Percentiles rank a stretch among this genome's conserved stretches.
Evolutionary conservation across 2,113 vertebrate species (phyloP).

Genomic region (Marcusenius ussheri): DNA sequence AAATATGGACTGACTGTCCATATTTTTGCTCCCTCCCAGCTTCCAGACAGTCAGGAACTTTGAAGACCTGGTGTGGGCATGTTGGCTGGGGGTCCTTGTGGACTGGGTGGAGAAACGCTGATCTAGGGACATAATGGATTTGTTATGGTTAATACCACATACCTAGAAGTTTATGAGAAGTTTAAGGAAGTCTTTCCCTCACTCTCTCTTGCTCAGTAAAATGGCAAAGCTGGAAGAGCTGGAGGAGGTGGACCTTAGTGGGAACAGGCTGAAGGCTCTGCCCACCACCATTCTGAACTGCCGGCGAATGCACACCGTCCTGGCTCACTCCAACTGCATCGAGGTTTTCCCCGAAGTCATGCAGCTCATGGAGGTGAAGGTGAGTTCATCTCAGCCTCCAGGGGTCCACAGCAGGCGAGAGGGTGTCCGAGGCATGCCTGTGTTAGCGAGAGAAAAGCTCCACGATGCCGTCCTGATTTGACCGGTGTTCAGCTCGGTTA

Average conservation of each 20-base stretch:
- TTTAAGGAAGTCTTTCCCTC: background rate
- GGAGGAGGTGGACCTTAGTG: conserved; percentile 92
- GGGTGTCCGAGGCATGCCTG: too few species aligned
- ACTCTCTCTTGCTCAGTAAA: conserved; percentile 68
- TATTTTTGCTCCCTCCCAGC: background rate
- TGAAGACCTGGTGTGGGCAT: background rate
- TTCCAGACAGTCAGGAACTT: background rate
- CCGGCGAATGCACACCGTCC: conserved; percentile 86
- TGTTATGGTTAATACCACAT: background rate
- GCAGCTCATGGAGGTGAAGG: conserved; percentile 96
- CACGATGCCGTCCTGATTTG: background rate
- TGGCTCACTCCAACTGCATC: conserved; percentile 92
- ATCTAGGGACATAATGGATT: background rate
- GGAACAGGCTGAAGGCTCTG: conserved; percentile 93
- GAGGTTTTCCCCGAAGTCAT: conserved; percentile 97
- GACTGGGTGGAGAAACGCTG: background rate
- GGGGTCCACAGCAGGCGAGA: background rate
- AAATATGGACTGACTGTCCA: too few species aligned
- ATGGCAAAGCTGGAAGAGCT: conserved; percentile 97
- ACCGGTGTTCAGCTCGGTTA: background rate
- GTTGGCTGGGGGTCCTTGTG: background rate
- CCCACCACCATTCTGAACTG: conserved; percentile 95
- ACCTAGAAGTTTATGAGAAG: background rate
- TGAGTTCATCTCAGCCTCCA: conserved; percentile 38
- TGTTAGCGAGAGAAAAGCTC: background rate